These are phyloP conservation scores for Notiomystis cincta DNA, from an alignment of 2,113 vertebrate species.

Conservation along the genomic window DNA sequence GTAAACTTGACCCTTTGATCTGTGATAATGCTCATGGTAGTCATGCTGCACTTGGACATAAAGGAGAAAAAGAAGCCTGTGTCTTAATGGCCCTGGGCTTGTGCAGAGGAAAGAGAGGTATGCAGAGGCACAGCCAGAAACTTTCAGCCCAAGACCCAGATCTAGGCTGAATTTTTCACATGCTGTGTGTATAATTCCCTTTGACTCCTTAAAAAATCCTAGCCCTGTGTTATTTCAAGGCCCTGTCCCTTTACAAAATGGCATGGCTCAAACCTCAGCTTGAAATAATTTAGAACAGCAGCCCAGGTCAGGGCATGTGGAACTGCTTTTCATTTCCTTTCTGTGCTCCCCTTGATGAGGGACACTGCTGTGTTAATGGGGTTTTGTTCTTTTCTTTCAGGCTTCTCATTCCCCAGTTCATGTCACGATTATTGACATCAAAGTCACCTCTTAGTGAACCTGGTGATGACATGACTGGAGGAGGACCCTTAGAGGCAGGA, in stretches of 20 bases:
- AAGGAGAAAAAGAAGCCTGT: neutral
- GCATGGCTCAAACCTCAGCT: neutral
- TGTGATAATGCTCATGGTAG: neutral
- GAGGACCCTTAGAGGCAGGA: neutral
- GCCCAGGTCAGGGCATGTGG: neutral
- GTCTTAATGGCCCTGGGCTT: neutral
- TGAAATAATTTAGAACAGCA: constrained; percentile 22
- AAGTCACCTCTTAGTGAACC: neutral
- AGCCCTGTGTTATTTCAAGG: neutral
- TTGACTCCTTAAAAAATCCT: neutral
- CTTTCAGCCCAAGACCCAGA: neutral
- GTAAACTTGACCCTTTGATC: neutral
- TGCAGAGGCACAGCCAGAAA: neutral
- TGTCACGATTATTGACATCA: neutral
- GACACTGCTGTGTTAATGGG: constrained; percentile 20
- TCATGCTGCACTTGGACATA: neutral
- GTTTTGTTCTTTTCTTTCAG: constrained; percentile 13
- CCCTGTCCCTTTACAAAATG: neutral
- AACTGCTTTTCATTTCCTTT: constrained; percentile 12
- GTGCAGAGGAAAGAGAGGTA: neutral
- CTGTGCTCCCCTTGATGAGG: neutral
- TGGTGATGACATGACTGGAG: neutral
- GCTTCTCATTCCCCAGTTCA: neutral
- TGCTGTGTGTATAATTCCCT: neutral
- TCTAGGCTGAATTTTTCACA: neutral